phyloP scores from a whole-genome alignment of 1,140 invertebrate species.

The Bradysia coprophila region DNA sequence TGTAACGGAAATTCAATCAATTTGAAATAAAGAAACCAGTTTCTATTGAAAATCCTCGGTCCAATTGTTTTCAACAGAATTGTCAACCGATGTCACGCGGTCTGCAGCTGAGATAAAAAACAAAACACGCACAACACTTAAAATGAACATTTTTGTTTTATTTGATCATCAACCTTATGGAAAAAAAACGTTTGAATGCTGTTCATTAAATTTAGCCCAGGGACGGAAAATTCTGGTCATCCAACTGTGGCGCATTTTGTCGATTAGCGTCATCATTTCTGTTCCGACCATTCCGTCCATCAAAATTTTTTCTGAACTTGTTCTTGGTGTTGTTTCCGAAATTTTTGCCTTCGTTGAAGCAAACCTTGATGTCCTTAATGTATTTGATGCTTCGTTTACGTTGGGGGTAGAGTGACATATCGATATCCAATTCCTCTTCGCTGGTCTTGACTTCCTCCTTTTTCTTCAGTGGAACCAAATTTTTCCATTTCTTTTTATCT shows the following conservation, averaged over 20 bases:
- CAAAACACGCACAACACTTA: too few relatives aligned
- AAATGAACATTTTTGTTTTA: too few relatives aligned
- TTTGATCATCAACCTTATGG: too few relatives aligned
- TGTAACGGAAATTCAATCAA: too few relatives aligned
- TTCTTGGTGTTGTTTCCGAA: neutral
- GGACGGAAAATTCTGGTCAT: slow-evolving; percentile 88
- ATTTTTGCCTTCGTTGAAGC: slow-evolving; percentile 53
- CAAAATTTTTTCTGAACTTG: slow-evolving; percentile 6
- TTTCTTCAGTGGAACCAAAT: slow-evolving; percentile 40
- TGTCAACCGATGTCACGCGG: too few relatives aligned
- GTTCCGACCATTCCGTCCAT: too few relatives aligned
- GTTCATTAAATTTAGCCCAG: too few relatives aligned
- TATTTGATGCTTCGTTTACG: slow-evolving; percentile 74
- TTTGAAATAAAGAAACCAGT: too few relatives aligned
- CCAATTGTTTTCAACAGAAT: too few relatives aligned
- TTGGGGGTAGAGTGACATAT: slow-evolving; percentile 64
- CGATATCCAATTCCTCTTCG: slow-evolving; percentile 46
- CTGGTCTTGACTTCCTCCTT: slow-evolving; percentile 30
- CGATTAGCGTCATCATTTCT: slow-evolving; percentile 21
- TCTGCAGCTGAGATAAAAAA: too few relatives aligned
- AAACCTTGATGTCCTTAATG: slow-evolving; percentile 73
- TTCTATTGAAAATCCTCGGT: too few relatives aligned
- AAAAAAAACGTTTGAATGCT: too few relatives aligned
- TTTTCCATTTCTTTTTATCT: slow-evolving; percentile 80
- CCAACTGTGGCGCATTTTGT: slow-evolving; percentile 73